Evolutionary conservation across 2,797 vertebrate genomes (phyloP).

Genomic region (Dicrostonyx torquatus): DNA sequence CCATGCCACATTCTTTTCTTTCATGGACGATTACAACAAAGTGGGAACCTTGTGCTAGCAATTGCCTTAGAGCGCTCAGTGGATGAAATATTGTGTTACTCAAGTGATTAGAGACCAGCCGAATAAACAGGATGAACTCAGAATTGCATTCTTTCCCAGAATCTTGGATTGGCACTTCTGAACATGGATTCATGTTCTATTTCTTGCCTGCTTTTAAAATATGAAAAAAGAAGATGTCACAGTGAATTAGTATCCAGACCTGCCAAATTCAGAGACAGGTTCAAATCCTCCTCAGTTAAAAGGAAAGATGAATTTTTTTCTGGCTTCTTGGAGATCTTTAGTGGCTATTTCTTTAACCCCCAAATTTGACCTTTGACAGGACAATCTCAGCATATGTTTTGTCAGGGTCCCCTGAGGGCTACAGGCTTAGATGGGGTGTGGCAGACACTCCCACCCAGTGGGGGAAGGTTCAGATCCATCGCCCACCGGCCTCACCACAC

Average conservation of each 20-base stretch:
- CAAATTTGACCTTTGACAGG: conserved; percentile 69
- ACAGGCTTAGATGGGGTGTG: conserved; percentile 34
- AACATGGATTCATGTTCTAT: conserved; percentile 60
- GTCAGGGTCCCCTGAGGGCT: conserved; percentile 39
- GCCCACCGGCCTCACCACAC: neutral
- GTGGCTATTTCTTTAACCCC: conserved; percentile 67
- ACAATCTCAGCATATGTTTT: conserved; percentile 66
- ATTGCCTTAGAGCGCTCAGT: conserved; percentile 46
- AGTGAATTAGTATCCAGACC: conserved; percentile 69
- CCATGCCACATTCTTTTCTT: conserved; percentile 54
- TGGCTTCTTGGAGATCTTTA: conserved; percentile 64
- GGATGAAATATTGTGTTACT: conserved; percentile 58
- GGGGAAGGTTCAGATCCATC: neutral
- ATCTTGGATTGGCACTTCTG: conserved; percentile 48
- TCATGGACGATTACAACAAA: conserved; percentile 53
- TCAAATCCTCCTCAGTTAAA: conserved; percentile 70
- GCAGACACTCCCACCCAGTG: conserved; percentile 47
- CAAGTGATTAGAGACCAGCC: conserved; percentile 64
- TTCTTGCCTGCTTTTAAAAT: conserved; percentile 73
- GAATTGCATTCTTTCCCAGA: conserved; percentile 67
- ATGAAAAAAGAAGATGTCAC: conserved; percentile 72
- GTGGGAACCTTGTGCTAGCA: conserved; percentile 49
- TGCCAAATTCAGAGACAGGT: conserved; percentile 64
- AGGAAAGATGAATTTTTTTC: conserved; percentile 69
- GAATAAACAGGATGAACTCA: conserved; percentile 71